These are phyloP conservation scores for Amblyjoppa fuscipennis DNA, from an alignment of 2,888 invertebrate species.

Conservation along the genomic window DNA sequence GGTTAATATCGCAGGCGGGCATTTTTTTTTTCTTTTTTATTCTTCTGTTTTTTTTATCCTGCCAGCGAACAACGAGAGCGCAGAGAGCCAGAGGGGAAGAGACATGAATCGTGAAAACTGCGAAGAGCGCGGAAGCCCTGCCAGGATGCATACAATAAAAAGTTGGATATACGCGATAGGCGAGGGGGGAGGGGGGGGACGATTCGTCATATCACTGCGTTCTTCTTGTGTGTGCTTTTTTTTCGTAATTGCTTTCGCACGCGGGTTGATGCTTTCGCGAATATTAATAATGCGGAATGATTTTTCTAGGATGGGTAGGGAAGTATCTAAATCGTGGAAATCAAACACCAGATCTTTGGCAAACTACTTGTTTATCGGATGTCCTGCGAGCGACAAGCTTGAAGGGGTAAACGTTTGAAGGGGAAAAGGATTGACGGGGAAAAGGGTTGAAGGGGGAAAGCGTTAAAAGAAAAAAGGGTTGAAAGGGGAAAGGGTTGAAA, in stretches of 20 bases:
- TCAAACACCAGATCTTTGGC: not conserved
- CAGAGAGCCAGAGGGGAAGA: constrained; percentile 24
- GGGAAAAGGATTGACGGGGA: no score
- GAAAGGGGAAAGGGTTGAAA: no score
- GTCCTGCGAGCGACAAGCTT: no score
- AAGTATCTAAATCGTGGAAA: not conserved
- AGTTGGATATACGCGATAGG: constrained; percentile 30
- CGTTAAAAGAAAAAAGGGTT: no score
- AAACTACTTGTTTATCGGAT: not conserved
- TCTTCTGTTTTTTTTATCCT: not conserved
- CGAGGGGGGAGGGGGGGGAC: not conserved
- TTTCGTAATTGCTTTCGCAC: constrained; percentile 7
- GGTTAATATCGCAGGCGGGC: constrained; percentile 61
- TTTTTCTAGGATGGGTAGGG: not conserved
- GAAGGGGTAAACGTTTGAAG: no score
- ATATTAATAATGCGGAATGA: not conserved
- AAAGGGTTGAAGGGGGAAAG: no score
- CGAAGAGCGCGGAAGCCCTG: constrained; percentile 48
- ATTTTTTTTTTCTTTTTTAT: constrained; percentile 19
- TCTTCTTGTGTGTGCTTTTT: not conserved
- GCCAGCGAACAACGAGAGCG: constrained; percentile 12
- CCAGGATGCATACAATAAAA: constrained; percentile 57
- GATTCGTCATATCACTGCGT: constrained; percentile 1
- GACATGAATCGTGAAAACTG: constrained; percentile 59
- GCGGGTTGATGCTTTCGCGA: not conserved